Percentiles rank a stretch among this genome's conserved stretches.
Conservation (phyloP, 2,888 invertebrate species). For the Drosophila meridiana region DNA sequence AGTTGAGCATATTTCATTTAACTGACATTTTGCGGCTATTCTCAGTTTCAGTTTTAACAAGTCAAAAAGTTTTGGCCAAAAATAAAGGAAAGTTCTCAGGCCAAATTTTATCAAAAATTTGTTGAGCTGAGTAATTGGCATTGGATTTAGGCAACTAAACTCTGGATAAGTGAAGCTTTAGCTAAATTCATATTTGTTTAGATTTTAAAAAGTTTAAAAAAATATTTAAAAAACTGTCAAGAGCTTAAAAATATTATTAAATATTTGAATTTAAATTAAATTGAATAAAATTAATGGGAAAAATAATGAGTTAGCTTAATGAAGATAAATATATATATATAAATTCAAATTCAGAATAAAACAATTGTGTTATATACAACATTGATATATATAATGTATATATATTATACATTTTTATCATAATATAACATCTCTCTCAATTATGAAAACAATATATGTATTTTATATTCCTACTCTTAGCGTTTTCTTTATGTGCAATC, state of each 20-base stretch:
- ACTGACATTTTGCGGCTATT: conserved; percentile 5
- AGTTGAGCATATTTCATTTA: neutral
- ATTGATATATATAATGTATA: no score
- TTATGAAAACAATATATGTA: no score
- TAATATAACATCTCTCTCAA: no score
- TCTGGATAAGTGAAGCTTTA: neutral
- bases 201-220: neutral
- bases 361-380: no score
- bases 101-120: neutral
- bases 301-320: no score
- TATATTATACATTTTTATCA: no score
- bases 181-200: neutral
- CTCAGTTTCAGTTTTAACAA: neutral
- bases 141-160: neutral
- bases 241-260: no score
- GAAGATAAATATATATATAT: no score
- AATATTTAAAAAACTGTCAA: neutral
- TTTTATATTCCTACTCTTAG: no score
- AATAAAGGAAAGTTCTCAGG: neutral
- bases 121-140: neutral
- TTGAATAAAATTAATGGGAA: no score
- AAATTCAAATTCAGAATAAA: no score
- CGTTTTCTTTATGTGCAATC: neutral
- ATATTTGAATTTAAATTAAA: no score
- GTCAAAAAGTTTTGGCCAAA: neutral